Base-by-base conservation (phyloP, 2,888 invertebrate species). In the Aelia acuminata region DNA sequence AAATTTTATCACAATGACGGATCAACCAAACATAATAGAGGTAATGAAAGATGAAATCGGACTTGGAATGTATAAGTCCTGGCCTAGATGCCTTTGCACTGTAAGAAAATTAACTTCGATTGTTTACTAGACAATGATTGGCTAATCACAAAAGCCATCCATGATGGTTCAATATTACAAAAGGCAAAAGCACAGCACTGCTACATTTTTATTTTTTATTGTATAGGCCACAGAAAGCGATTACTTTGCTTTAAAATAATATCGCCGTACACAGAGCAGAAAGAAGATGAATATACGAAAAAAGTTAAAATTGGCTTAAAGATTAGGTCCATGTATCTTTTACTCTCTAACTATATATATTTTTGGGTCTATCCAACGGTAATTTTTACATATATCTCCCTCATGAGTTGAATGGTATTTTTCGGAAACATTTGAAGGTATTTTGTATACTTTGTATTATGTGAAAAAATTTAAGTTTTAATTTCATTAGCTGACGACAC, bases 91-190 rank as follows among this genome's bases (percentile, higher is more conserved):
- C 80, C 43, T n/a, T n/a, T 80, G 43, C 43, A 80, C 80, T 43
- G 80, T 43, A n/a, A 80, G 80, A 80, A 80, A 43, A 80, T 80
- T 80, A 47, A 80, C 80, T 80, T 47, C 80, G n/a, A 80, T 80
- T 80, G 80, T 80, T 80, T 80, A n/a, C 43, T 70, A 80, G 80
- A 80, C 80, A 80, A 80, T 80, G 80, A 80, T 80, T 80, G 80
- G 22, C 80, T 80, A 80, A 80, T n/a, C n/a, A 80, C 80, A 80
- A 80, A 80, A 80, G 80, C n/a, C 3, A 15, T 15, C n/a, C 3
- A 15, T 15, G 43, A 47, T 47, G 39, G 80, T 47, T n/a, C n/a
- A n/a, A 43, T 80, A 80, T 47, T 80, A 80, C 80, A 80, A 80
- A 80, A 80, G 80, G 80, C 80, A 70, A 18, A 35, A 70, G 63